These are phyloP conservation scores for Arctocebus calabarensis DNA, from an alignment of 2,797 vertebrate species.

Conservation along the genomic window DNA sequence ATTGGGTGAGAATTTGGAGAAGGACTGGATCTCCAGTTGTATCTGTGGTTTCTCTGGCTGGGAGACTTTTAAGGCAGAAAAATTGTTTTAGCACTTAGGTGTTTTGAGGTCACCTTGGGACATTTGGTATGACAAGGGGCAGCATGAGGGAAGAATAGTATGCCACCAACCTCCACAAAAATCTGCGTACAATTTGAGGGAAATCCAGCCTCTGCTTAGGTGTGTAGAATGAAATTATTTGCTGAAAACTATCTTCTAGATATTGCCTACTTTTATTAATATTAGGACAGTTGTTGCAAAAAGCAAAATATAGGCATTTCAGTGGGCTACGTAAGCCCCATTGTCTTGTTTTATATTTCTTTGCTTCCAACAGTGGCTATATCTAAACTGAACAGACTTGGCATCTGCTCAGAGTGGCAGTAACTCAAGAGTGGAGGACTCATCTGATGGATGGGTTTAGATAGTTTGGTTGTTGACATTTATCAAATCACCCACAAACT, in stretches of 20 bases:
- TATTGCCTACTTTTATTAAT: not conserved
- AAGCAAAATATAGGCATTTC: not conserved
- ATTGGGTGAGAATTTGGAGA: not conserved
- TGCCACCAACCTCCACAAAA: fast-evolving
- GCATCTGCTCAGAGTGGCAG: not conserved
- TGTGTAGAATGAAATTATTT: not conserved
- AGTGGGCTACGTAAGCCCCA: not conserved
- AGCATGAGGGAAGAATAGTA: fast-evolving
- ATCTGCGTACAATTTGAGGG: not conserved
- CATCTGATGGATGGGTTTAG: constrained; percentile 49
- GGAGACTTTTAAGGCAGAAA: not conserved
- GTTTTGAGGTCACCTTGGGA: not conserved
- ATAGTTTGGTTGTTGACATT: constrained; percentile 68
- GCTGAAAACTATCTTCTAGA: not conserved
- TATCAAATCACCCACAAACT: constrained; percentile 51
- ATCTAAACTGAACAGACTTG: constrained; percentile 6
- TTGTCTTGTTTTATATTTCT: not conserved
- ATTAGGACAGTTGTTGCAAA: not conserved
- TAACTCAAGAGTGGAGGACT: not conserved
- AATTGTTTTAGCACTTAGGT: no score
- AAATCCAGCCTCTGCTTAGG: not conserved
- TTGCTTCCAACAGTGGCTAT: not conserved
- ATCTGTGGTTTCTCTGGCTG: not conserved
- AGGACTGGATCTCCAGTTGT: not conserved
- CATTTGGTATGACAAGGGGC: not conserved